phyloP scores from a whole-genome alignment of 2,797 vertebrate genomes.

The Enteromius trimaculatus region DNA sequence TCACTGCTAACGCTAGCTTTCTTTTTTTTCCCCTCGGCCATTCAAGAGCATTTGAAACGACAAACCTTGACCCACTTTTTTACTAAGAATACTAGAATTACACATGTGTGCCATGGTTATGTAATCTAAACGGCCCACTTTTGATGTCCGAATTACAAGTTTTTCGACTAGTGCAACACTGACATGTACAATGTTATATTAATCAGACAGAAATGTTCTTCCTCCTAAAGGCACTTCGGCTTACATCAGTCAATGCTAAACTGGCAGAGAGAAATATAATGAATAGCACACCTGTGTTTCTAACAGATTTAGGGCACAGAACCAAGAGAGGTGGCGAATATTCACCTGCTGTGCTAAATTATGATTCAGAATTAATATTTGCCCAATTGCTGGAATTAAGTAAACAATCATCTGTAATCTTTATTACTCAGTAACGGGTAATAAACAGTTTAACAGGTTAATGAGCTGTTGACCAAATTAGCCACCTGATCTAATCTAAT shows the following conservation, averaged over 20 bases:
- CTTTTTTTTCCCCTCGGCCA: slow-evolving; percentile 13
- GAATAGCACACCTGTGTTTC: slow-evolving; percentile 15
- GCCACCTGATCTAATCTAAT: slow-evolving; percentile 45
- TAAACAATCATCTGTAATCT: slow-evolving; percentile 31
- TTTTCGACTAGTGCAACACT: slow-evolving; percentile 21
- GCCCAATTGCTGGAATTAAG: slow-evolving; percentile 21
- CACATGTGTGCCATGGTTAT: slow-evolving; percentile 48
- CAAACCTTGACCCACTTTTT: slow-evolving; percentile 61
- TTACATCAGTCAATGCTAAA: slow-evolving; percentile 32
- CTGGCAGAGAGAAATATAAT: slow-evolving; percentile 15
- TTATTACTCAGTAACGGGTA: neutral
- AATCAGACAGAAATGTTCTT: slow-evolving; percentile 22
- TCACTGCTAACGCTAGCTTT: slow-evolving; percentile 50
- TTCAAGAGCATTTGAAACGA: slow-evolving; percentile 53
- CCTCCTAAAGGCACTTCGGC: slow-evolving; percentile 6
- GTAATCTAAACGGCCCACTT: slow-evolving; percentile 47
- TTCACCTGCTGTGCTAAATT: slow-evolving; percentile 28
- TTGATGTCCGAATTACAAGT: slow-evolving; percentile 33
- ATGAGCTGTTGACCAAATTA: slow-evolving; percentile 42
- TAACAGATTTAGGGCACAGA: slow-evolving; percentile 7
- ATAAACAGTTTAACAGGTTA: slow-evolving; percentile 33
- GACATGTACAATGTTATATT: slow-evolving; percentile 16
- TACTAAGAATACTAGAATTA: slow-evolving; percentile 39
- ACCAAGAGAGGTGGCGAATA: slow-evolving; percentile 8
- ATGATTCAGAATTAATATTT: slow-evolving; percentile 4